Evolutionary conservation across 2,113 vertebrate species (phyloP).

Genomic region (Prionailurus bengalensis): DNA sequence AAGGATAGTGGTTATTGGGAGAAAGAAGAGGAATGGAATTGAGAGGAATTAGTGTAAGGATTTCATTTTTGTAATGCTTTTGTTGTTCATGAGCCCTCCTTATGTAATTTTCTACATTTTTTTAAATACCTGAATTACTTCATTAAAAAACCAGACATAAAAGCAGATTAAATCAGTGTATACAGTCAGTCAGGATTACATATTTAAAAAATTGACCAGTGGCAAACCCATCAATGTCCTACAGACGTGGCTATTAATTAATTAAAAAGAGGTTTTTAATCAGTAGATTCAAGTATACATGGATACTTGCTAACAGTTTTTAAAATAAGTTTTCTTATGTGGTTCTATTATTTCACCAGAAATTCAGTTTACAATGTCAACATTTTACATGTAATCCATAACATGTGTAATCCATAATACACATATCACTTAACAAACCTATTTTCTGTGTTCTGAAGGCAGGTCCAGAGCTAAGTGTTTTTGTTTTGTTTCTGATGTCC

Average conservation of each 20-base stretch:
- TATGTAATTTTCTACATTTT: slow-evolving; percentile 24
- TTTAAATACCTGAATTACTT: slow-evolving; percentile 31
- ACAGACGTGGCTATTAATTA: neutral
- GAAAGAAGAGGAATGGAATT: neutral
- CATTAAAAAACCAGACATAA: slow-evolving; percentile 16
- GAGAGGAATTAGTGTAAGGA: neutral
- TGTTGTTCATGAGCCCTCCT: neutral
- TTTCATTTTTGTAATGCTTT: slow-evolving; percentile 53
- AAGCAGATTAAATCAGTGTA: slow-evolving; percentile 31
- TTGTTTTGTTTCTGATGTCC: neutral
- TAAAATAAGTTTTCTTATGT: slow-evolving; percentile 41
- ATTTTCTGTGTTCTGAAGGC: slow-evolving; percentile 29
- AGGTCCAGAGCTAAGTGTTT: neutral
- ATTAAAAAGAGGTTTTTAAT: neutral
- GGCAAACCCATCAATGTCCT: slow-evolving; percentile 1
- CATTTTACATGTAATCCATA: slow-evolving; percentile 39
- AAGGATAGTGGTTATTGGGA: neutral
- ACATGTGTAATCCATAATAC: slow-evolving; percentile 6
- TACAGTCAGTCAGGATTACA: neutral
- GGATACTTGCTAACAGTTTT: slow-evolving; percentile 4
- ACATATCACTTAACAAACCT: neutral
- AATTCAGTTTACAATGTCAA: neutral
- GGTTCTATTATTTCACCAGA: slow-evolving; percentile 15
- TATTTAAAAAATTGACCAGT: neutral
- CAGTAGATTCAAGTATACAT: slow-evolving; percentile 26